phyloP scores from a whole-genome alignment of 2,888 invertebrate species.

The Coleophora deauratella region DNA sequence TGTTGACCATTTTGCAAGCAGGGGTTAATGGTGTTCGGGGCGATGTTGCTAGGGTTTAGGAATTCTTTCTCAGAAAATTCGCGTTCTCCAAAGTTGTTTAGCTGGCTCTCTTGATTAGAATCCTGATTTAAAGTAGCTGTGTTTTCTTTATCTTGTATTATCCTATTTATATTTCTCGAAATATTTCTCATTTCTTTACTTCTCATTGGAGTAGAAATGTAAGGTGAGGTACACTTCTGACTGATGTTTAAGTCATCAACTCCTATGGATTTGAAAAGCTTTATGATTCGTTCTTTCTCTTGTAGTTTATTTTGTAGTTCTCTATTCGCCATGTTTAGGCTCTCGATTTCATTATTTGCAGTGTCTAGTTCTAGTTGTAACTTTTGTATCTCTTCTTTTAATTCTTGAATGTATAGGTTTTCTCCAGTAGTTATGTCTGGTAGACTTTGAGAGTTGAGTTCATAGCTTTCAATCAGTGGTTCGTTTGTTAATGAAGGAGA shows the following conservation, averaged over 20 bases:
- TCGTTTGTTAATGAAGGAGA: background rate
- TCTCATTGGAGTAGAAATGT: background rate
- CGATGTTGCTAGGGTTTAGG: background rate
- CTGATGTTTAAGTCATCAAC: background rate
- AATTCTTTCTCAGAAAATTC: background rate
- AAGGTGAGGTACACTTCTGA: background rate
- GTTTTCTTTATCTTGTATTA: background rate
- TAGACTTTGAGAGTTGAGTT: background rate
- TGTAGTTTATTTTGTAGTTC: background rate
- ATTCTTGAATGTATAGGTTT: background rate
- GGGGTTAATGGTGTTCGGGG: background rate
- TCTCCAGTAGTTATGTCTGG: background rate
- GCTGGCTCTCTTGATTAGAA: too few species aligned
- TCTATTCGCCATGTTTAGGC: background rate
- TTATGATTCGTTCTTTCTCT: background rate
- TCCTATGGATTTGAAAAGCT: background rate
- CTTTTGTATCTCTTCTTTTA: background rate
- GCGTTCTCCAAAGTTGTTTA: background rate
- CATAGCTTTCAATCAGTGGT: background rate
- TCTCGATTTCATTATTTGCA: background rate
- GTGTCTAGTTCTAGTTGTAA: background rate
- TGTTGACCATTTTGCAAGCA: background rate
- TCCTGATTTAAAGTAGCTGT: too few species aligned
- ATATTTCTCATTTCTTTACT: background rate
- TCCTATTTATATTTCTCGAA: background rate